A percentile compares a stretch with the other conserved stretches of the same genome.
These are phyloP conservation scores for Lasiurus cinereus DNA, from an alignment of 2,113 vertebrate genomes.

Conservation along the genomic window DNA sequence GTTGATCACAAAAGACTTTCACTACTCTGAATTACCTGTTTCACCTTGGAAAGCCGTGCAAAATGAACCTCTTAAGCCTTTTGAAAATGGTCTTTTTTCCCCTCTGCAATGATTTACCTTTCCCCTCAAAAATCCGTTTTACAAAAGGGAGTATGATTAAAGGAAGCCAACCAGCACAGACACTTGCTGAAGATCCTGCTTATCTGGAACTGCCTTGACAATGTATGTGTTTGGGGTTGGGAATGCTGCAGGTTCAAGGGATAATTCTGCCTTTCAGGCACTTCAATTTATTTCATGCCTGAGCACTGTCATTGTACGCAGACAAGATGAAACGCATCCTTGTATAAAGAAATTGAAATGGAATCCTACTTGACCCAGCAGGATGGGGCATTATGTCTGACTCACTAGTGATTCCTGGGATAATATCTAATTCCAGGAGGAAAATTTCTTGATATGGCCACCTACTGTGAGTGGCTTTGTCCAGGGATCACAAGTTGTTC, in stretches of 20 bases:
- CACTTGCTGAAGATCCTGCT: slow-evolving; percentile 91
- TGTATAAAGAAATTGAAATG: slow-evolving; percentile 99
- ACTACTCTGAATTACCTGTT: slow-evolving; percentile 89
- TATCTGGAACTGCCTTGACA: slow-evolving; percentile 91
- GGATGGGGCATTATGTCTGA: slow-evolving; percentile 96
- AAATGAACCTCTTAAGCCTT: slow-evolving; percentile 92
- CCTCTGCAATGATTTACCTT: slow-evolving; percentile 96
- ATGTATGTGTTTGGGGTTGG: slow-evolving; percentile 91
- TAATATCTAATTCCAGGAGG: slow-evolving; percentile 97
- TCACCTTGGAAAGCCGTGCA: slow-evolving; percentile 90
- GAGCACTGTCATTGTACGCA: slow-evolving; percentile 93
- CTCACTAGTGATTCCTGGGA: slow-evolving; percentile 96
- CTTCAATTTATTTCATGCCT: slow-evolving; percentile 96
- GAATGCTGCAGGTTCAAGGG: slow-evolving; percentile 94
- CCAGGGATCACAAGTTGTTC: slow-evolving; percentile 97
- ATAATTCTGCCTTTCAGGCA: slow-evolving; percentile 97
- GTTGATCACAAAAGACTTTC: slow-evolving; percentile 89
- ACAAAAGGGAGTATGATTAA: slow-evolving; percentile 92
- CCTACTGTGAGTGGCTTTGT: slow-evolving; percentile 96
- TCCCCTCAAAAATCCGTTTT: slow-evolving; percentile 90
- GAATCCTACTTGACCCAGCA: slow-evolving; percentile 97
- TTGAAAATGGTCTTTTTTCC: slow-evolving; percentile 90
- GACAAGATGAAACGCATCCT: slow-evolving; percentile 97
- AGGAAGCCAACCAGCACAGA: slow-evolving; percentile 92
- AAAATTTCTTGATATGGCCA: slow-evolving; percentile 96